phyloP scores from a whole-genome alignment of 30 jellyfish, hydroid and myxozoan species.

The Rhopilema esculentum region DNA sequence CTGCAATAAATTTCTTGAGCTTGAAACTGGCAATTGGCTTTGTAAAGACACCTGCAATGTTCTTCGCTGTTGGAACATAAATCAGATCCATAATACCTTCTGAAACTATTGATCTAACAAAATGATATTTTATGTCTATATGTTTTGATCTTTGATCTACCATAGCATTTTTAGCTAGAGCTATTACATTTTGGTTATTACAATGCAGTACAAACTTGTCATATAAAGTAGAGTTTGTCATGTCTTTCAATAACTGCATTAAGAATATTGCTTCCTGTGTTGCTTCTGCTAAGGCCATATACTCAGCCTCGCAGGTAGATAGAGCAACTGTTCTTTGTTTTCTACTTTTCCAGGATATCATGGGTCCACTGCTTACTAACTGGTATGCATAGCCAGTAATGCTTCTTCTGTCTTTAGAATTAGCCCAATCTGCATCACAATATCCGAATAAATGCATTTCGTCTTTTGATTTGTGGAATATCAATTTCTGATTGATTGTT shows the following conservation, averaged over 20 bases:
- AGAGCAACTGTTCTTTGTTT: slow-evolving; percentile 45
- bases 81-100: slow-evolving; percentile 36
- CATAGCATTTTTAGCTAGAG: slow-evolving; percentile 31
- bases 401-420: slow-evolving; percentile 26
- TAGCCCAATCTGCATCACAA: slow-evolving; percentile 48
- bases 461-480: slow-evolving; percentile 16
- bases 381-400: slow-evolving; percentile 40
- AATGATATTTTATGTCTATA: slow-evolving; percentile 44
- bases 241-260: slow-evolving; percentile 25
- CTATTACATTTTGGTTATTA: slow-evolving; percentile 29
- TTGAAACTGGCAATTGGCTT: slow-evolving; percentile 39
- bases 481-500: slow-evolving; percentile 9
- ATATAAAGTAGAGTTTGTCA: slow-evolving; percentile 6
- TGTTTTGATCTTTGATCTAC: slow-evolving; percentile 47
- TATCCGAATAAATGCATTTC: slow-evolving; percentile 3
- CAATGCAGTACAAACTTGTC: slow-evolving; percentile 27
- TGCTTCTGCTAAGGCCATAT: slow-evolving; percentile 25
- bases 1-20: slow-evolving; percentile 15
- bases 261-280: slow-evolving; percentile 55
- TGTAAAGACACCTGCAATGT: slow-evolving; percentile 73
- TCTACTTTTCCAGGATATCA: slow-evolving; percentile 51
- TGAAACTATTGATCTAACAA: slow-evolving; percentile 27
- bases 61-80: slow-evolving; percentile 39
- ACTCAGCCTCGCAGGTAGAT: slow-evolving; percentile 56
- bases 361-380: slow-evolving; percentile 26